Percentiles rank a stretch among this genome's conserved stretches.
These are phyloP conservation scores for Palloptera scutellata DNA, from an alignment of 2,888 invertebrate species.

Conservation along the genomic window DNA sequence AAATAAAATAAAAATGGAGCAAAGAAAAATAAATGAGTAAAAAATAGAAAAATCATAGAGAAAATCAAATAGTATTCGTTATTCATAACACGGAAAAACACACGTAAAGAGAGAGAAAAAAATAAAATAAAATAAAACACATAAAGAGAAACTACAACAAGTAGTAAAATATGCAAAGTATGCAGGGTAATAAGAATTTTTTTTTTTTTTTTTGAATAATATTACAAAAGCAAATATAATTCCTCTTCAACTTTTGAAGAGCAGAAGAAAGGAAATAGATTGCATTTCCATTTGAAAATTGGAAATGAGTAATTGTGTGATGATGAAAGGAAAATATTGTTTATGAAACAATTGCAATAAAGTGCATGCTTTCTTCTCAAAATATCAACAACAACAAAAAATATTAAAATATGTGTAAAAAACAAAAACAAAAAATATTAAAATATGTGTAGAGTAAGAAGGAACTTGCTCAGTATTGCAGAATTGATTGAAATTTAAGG, in stretches of 20 bases:
- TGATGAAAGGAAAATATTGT: conserved; percentile 2
- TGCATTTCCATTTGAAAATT: no score
- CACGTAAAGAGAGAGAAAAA: not conserved
- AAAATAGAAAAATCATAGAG: conserved; percentile 1
- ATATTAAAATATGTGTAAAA: not conserved
- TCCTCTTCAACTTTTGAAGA: no score
- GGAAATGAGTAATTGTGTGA: no score
- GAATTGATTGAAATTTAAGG: not conserved
- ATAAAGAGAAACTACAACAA: not conserved
- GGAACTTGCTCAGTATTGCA: no score
- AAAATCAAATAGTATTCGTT: conserved; percentile 6
- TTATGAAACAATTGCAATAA: not conserved
- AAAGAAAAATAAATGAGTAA: conserved; percentile 1
- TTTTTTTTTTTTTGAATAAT: no score
- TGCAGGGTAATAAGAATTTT: no score
- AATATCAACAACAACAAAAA: no score
- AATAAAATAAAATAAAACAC: not conserved
- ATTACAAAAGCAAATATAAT: no score
- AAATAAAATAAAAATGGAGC: not conserved
- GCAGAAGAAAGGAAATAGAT: no score
- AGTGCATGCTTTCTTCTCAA: no score
- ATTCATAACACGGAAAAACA: not conserved
- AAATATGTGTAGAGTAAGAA: not conserved
- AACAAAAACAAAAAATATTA: conserved; percentile 10
- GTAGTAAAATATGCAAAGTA: no score